Conservation (phyloP, 2,888 invertebrate genomes). For the Noctua fimbriata region DNA sequence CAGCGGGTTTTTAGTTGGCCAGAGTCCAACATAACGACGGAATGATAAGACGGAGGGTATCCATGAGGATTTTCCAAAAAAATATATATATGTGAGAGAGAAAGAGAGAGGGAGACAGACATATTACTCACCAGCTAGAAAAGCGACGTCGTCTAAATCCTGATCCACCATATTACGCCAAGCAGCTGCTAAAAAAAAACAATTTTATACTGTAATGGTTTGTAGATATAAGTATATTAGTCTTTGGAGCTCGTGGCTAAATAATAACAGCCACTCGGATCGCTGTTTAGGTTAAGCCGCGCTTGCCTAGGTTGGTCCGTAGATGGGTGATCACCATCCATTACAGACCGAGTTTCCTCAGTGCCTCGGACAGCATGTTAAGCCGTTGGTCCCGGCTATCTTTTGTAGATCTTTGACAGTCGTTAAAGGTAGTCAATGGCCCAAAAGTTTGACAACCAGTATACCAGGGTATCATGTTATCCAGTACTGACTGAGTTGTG, state of each 20-base stretch:
- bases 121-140: conserved; percentile 93
- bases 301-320: not conserved
- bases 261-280: not conserved
- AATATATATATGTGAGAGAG: not conserved
- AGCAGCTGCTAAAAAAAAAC: conserved; percentile 82
- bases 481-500: no score
- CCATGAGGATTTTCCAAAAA: no score
- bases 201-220: conserved; percentile 35
- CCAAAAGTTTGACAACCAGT: no score
- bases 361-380: no score
- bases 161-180: conserved; percentile 96
- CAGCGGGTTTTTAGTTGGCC: no score
- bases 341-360: no score
- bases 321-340: not conserved
- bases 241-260: not conserved
- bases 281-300: not conserved
- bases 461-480: no score
- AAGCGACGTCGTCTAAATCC: conserved; percentile 97
- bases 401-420: no score
- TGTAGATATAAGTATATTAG: not conserved
- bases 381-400: no score
- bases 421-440: no score
- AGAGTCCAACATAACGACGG: no score
- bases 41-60: no score
- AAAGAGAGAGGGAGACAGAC: not conserved